Conservation (phyloP, 2,888 invertebrate genomes). For the Tipula confusa region DNA sequence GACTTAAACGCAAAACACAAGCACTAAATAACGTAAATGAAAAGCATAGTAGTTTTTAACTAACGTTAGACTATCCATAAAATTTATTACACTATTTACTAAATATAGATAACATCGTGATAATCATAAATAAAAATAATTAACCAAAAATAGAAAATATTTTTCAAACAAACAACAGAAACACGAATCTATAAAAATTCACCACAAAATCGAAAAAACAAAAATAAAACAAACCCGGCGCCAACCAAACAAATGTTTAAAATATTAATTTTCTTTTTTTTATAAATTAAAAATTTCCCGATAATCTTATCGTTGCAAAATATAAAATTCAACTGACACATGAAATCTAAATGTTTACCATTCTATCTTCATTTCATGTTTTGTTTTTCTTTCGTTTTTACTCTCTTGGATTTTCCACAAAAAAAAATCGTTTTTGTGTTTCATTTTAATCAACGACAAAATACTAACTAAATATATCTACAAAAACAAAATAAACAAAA, state of each 20-base stretch:
- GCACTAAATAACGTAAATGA: background rate
- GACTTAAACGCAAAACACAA: background rate
- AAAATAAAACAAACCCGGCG: background rate
- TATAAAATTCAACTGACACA: slow-evolving; percentile 26
- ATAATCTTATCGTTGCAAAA: background rate
- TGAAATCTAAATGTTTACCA: slow-evolving; percentile 28
- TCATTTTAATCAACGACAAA: background rate
- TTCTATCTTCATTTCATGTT: background rate
- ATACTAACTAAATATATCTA: background rate
- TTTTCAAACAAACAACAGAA: background rate
- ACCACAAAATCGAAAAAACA: background rate
- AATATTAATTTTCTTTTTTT: background rate
- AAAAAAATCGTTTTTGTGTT: background rate
- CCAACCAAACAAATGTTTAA: background rate
- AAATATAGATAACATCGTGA: background rate
- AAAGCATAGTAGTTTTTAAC: background rate
- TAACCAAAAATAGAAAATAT: background rate
- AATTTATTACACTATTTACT: background rate
- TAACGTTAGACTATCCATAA: background rate
- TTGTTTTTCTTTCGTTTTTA: background rate
- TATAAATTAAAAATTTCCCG: background rate
- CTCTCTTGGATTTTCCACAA: background rate
- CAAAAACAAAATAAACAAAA: background rate
- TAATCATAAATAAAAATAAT: too few species aligned
- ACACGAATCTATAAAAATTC: background rate